Percentiles rank a stretch among this genome's conserved stretches.
Evolutionary conservation across 1,140 invertebrate species (phyloP).

Genomic region (Scaptodrosophila lebanonensis): DNA sequence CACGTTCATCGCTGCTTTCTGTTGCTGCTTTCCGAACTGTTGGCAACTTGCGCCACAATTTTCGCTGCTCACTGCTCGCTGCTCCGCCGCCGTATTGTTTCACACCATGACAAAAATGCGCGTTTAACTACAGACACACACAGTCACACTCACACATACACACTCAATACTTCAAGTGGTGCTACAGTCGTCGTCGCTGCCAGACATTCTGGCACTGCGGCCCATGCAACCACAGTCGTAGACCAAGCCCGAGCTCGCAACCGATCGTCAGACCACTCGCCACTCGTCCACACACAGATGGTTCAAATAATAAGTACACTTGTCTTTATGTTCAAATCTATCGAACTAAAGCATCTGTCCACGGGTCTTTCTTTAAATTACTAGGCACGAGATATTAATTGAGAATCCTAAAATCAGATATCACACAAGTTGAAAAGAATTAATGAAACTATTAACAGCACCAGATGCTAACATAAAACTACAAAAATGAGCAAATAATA

Average conservation of each 20-base stretch:
- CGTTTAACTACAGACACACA: not conserved
- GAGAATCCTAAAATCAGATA: no score
- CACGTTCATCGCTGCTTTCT: no score
- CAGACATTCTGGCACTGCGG: slow-evolving; percentile 72
- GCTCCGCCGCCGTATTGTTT: slow-evolving; percentile 50
- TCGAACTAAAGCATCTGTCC: no score
- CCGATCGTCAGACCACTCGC: not conserved
- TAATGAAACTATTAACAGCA: no score
- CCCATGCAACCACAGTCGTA: slow-evolving; percentile 21
- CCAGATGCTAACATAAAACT: no score
- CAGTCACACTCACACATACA: not conserved
- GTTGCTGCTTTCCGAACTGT: slow-evolving; percentile 16
- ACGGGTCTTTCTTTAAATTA: no score
- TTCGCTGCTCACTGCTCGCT: no score
- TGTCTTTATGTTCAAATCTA: no score
- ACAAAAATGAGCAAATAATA: no score
- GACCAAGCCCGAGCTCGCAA: not conserved
- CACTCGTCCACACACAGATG: not conserved
- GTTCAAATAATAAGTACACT: no score
- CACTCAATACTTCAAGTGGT: slow-evolving; percentile 7
- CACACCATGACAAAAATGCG: slow-evolving; percentile 15
- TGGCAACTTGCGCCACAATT: slow-evolving; percentile 65
- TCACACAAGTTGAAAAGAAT: no score
- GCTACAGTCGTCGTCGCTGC: slow-evolving; percentile 57
- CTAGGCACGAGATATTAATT: no score